phyloP scores from a whole-genome alignment of 2,888 invertebrate genomes.

The Euzophera pinguis region DNA sequence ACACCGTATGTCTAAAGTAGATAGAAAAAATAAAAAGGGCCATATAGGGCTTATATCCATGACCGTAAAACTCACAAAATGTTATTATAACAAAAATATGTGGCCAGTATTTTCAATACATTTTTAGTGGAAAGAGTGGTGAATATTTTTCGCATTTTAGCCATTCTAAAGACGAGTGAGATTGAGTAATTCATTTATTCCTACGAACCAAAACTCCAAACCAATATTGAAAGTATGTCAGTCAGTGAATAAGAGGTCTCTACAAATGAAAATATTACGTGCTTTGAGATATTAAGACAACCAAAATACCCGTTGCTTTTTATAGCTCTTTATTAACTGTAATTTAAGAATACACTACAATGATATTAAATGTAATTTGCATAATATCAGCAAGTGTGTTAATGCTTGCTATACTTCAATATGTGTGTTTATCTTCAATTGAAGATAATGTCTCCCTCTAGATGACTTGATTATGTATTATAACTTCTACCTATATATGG shows the following conservation, averaged over 20 bases:
- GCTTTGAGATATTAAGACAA: constrained; percentile 2
- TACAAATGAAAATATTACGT: constrained; percentile 13
- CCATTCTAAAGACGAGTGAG: too few relatives aligned
- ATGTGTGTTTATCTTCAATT: neutral
- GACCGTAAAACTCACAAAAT: too few relatives aligned
- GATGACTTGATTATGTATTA: neutral
- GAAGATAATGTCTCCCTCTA: neutral
- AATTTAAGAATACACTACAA: neutral
- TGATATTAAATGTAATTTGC: constrained; percentile 7
- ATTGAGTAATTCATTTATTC: too few relatives aligned
- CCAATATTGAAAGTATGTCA: neutral
- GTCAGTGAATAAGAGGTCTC: neutral
- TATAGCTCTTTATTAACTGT: constrained; percentile 4
- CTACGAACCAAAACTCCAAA: too few relatives aligned
- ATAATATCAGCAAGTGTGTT: neutral
- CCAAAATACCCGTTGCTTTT: neutral
- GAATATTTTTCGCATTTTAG: too few relatives aligned
- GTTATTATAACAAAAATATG: too few relatives aligned
- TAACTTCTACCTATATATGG: neutral
- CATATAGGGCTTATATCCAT: too few relatives aligned
- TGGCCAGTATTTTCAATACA: too few relatives aligned
- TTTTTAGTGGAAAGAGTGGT: too few relatives aligned
- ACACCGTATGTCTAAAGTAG: too few relatives aligned
- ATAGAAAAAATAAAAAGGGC: too few relatives aligned
- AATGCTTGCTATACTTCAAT: neutral